Percentiles rank a stretch among this genome's conserved stretches.
These are phyloP conservation scores for Zootoca vivipara DNA, from an alignment of 2,113 vertebrate species.

Conservation along the genomic window DNA sequence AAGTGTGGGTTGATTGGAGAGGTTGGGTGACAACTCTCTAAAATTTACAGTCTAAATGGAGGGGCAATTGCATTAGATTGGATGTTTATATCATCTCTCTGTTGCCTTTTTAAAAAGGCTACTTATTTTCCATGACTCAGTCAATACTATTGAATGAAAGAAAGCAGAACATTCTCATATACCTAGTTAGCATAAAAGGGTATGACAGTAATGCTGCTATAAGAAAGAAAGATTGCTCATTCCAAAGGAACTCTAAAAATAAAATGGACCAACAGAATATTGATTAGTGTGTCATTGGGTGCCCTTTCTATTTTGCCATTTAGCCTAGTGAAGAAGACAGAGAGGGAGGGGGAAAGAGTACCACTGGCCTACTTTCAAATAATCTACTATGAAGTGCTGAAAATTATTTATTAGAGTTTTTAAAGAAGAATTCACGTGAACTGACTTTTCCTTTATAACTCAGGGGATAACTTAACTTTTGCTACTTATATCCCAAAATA, in stretches of 20 bases:
- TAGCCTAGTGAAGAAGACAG: background rate
- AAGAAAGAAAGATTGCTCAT: slow-evolving; percentile 20
- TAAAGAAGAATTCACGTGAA: slow-evolving; percentile 1
- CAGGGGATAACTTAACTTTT: slow-evolving; percentile 5
- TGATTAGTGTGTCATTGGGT: background rate
- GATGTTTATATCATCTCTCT: background rate
- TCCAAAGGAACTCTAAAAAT: slow-evolving; percentile 26
- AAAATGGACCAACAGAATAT: slow-evolving; percentile 31
- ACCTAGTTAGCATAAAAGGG: background rate
- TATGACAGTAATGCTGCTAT: slow-evolving; percentile 22
- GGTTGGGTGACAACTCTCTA: background rate
- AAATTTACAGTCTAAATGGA: background rate
- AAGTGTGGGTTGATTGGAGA: background rate
- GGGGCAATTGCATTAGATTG: background rate
- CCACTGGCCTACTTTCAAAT: slow-evolving; percentile 5
- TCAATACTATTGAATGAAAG: slow-evolving; percentile 3
- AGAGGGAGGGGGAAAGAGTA: background rate
- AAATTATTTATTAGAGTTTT: slow-evolving; percentile 17
- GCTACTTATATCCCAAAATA: slow-evolving; percentile 10
- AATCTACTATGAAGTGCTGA: background rate
- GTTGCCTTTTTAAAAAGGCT: background rate
- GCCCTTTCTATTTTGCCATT: background rate
- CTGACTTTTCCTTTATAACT: background rate
- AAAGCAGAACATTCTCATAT: background rate
- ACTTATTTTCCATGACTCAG: background rate